These are phyloP conservation scores for Lineus longissimus DNA, from an alignment of 1,140 invertebrate species.

Conservation along the genomic window DNA sequence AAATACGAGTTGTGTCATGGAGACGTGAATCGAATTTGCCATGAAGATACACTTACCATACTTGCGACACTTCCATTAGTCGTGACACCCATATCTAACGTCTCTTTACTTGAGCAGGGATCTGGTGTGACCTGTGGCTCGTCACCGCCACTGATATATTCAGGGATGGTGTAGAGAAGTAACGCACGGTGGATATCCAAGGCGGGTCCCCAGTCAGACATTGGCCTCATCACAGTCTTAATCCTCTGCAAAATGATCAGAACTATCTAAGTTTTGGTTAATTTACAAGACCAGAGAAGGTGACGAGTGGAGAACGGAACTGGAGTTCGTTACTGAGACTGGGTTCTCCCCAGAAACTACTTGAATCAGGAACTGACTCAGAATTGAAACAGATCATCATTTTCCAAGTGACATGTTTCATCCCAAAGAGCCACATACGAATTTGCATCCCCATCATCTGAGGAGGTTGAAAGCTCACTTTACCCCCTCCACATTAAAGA, in stretches of 20 bases:
- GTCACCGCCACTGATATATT: background rate
- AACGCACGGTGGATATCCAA: slow-evolving; percentile 27
- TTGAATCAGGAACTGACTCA: background rate
- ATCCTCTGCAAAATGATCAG: slow-evolving; percentile 24
- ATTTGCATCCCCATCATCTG: too few relatives aligned
- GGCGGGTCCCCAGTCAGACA: slow-evolving; percentile 43
- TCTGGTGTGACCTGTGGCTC: background rate
- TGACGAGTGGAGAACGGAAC: background rate
- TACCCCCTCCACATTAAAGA: too few relatives aligned
- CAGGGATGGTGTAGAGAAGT: slow-evolving; percentile 12
- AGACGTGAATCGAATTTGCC: too few relatives aligned
- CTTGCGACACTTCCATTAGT: too few relatives aligned
- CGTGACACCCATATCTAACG: too few relatives aligned
- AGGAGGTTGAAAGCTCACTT: too few relatives aligned
- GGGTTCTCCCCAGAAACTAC: background rate
- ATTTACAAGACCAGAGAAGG: background rate
- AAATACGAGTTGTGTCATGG: too few relatives aligned
- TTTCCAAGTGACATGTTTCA: too few relatives aligned
- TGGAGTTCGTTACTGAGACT: background rate
- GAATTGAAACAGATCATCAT: background rate
- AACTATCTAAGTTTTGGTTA: too few relatives aligned
- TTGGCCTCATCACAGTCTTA: slow-evolving; percentile 23
- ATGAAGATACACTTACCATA: too few relatives aligned
- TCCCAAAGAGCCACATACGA: too few relatives aligned
- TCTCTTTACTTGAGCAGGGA: too few relatives aligned